Conservation (phyloP, 1,140 invertebrate genomes). For the Lordiphosa stackelbergi region DNA sequence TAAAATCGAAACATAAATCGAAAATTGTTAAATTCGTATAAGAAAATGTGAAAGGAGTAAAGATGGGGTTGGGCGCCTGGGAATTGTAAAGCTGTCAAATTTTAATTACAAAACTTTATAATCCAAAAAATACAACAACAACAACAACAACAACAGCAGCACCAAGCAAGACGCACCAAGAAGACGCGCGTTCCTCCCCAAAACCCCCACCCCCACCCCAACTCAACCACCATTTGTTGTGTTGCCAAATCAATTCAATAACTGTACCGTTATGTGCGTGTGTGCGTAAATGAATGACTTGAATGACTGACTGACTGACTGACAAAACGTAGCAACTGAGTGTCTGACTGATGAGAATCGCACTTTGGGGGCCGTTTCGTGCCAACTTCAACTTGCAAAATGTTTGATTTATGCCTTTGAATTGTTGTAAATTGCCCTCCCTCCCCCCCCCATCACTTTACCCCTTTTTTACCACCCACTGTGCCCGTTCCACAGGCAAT, state of each 20-base stretch:
- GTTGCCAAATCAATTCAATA: constrained; percentile 68
- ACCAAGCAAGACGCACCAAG: constrained; percentile 23
- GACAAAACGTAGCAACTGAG: constrained; percentile 40
- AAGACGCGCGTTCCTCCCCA: constrained; percentile 2
- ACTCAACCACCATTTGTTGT: constrained; percentile 5
- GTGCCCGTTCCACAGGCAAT: constrained; percentile 28
- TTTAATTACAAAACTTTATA: constrained; percentile 76
- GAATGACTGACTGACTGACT: constrained; percentile 46
- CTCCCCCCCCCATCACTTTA: not conserved
- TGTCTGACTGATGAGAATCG: constrained; percentile 5
- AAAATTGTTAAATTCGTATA: constrained; percentile 71
- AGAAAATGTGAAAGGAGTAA: constrained; percentile 33
- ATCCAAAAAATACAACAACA: constrained; percentile 72
- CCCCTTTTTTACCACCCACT: not conserved
- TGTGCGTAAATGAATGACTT: constrained; percentile 60
- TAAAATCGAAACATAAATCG: constrained; percentile 74
- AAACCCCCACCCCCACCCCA: no score
- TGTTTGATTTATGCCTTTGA: constrained; percentile 73
- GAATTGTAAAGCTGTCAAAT: constrained; percentile 76
- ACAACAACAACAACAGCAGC: constrained; percentile 55
- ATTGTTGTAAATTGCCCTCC: constrained; percentile 62
- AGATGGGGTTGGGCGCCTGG: constrained; percentile 42
- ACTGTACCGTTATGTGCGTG: constrained; percentile 57
- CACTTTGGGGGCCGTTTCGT: constrained; percentile 28
- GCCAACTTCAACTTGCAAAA: constrained; percentile 61